Evolutionary conservation across 1,140 invertebrate species (phyloP), one percentile per base, ranked within the genome.

Genomic region (Trichogramma pretiosum): DNA sequence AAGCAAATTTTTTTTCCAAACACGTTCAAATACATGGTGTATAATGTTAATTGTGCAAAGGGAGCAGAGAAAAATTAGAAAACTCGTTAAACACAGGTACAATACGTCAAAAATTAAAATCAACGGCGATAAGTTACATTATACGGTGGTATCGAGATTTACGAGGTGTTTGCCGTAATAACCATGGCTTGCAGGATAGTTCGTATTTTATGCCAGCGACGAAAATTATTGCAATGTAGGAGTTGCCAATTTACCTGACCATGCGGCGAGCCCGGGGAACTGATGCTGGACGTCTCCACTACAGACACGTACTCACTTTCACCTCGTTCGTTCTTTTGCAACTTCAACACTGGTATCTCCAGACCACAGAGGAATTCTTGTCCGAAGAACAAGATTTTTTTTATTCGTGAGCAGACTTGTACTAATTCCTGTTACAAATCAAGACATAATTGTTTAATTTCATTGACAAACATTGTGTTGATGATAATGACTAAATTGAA

Each of bases 291-390:
- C 8, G 73, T 68, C 49, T 77, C 74, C 11, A 83, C 80, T 9
- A 85, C 79, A 7, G 83, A 84, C 49, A 85, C 78, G 53, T 84
- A 84, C 62, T 85, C 82, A 40, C 76, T 77, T 48, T 74, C 67
- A 30, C 77, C 78, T 30, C 70, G 75, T 42, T 79, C 81, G 35
- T 76, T 74, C 56, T 83, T 83, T 56, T 84, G 77, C 42, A 84
- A 64, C 55, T 83, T 82, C 38, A 93, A 65, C 46, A 93, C 86
- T 1, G 89, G 88, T 11, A 86, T 85, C 58, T 90, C 85, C 43
- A 92, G 77, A n/a, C 89, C 89, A 67, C 89, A 92, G 16, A 94
- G 74, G 65, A 90, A 92, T 54, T 86, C 85, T 43, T 86, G 85
- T 56, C 89, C 88, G 62, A 87, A 85, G 71, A 89, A 86, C 13